These are phyloP conservation scores for Sicus ferrugineus DNA, from an alignment of 2,888 invertebrate genomes.

Conservation along the genomic window DNA sequence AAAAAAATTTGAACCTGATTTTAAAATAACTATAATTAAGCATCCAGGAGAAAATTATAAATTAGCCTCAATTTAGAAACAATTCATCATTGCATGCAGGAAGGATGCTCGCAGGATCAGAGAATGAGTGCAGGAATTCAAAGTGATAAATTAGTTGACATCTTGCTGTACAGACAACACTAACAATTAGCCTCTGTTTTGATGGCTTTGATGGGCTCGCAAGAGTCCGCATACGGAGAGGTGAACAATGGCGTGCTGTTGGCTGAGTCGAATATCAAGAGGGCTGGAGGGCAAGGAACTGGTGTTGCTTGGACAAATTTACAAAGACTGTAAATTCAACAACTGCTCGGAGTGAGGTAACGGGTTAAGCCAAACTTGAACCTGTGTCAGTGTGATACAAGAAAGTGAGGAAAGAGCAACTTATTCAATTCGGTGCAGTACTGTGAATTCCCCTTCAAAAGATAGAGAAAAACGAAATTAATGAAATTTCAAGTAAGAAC, in stretches of 20 bases:
- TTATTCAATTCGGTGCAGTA: too few species aligned
- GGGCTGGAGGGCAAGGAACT: not conserved
- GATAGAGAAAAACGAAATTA: too few species aligned
- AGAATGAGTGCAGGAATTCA: not conserved
- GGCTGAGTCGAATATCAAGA: too few species aligned
- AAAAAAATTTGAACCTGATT: not conserved
- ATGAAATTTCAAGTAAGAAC: too few species aligned
- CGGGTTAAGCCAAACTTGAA: conserved; percentile 23
- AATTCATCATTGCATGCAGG: conserved; percentile 48
- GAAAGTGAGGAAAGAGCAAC: too few species aligned
- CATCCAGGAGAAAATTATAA: conserved; percentile 42
- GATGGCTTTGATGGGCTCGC: conserved; percentile 37
- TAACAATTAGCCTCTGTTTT: conserved; percentile 50
- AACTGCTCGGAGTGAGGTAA: too few species aligned
- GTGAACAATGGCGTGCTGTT: too few species aligned
- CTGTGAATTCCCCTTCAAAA: too few species aligned
- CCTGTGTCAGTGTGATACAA: too few species aligned
- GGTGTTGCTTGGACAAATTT: not conserved
- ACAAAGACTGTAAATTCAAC: too few species aligned
- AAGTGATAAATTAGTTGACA: conserved; percentile 24
- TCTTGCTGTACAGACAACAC: not conserved
- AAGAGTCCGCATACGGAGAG: not conserved
- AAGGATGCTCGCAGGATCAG: not conserved
- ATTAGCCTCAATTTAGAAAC: conserved; percentile 54
- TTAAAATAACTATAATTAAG: conserved; percentile 7